Conservation (phyloP, 2,797 vertebrate genomes). For the Micromesistius poutassou region DNA sequence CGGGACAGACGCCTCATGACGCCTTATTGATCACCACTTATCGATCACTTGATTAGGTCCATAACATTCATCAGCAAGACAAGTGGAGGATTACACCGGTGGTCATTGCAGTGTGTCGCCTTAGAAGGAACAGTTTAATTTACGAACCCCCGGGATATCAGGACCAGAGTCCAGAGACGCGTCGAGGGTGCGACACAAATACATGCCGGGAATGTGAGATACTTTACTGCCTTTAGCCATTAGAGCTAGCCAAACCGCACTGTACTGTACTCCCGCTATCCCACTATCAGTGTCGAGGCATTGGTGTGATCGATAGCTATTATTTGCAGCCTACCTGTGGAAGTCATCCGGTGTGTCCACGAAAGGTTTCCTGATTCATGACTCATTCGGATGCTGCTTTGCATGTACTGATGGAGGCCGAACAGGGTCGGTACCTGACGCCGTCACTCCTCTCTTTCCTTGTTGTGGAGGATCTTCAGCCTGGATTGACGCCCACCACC, state of each 20-base stretch:
- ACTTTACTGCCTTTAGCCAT: not conserved
- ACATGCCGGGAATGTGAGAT: not conserved
- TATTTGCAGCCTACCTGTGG: slow-evolving; percentile 6
- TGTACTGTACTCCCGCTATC: too few species aligned
- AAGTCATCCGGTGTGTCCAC: not conserved
- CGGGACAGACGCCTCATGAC: slow-evolving; percentile 92
- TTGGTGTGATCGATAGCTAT: not conserved
- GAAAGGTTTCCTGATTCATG: not conserved
- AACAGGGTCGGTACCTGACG: not conserved
- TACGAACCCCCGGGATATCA: not conserved
- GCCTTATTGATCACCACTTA: slow-evolving; percentile 25
- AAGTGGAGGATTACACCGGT: not conserved
- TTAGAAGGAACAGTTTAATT: not conserved
- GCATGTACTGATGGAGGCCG: not conserved
- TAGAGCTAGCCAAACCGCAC: not conserved
- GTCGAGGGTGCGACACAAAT: not conserved
- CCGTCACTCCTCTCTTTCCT: not conserved
- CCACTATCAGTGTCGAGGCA: not conserved
- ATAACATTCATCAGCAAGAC: not conserved
- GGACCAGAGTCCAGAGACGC: not conserved
- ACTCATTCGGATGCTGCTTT: not conserved
- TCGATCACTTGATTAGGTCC: not conserved
- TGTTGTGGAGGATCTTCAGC: not conserved
- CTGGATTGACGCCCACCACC: not conserved
- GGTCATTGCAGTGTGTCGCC: not conserved